Evolutionary conservation across 2,113 vertebrate genomes (phyloP), one percentile per base, ranked within the genome.

Genomic region (Mesitornis unicolor): DNA sequence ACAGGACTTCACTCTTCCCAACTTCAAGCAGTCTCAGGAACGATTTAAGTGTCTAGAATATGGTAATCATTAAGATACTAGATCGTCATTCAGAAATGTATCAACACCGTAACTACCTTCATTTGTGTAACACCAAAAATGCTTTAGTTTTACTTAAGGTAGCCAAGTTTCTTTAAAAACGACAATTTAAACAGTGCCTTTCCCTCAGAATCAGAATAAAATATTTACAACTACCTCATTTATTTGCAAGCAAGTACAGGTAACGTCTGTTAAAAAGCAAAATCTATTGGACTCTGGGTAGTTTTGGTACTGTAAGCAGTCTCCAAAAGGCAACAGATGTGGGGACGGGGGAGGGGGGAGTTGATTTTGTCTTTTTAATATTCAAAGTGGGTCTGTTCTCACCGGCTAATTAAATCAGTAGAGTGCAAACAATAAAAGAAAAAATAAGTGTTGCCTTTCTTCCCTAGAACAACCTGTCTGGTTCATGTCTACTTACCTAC

Each of bases 351-450:
- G 92, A 90, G 73, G 92, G 89, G 83, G 47, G 43, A 81, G 63
- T 68, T 91, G 79, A 83, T 94, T 95, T 96, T 93, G 50, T 96
- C 91, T 86, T 95, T 87, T 93, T 96, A 94, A 96, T 94, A 96
- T 96, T 96, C 95, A 54, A 90, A 94, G 70, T 90, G 91, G 93
- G 63, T 94, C 82, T 96, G 89, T 94, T 96, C 84, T 96, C 87
- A 88, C 85, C 75, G 82, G 90, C 85, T 96, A 96, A 96, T 97
- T 96, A 97, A 96, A 97, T 96, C 95, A 94, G 85, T 48, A 91
- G 87, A 96, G 90, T 94, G 82, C 87, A 95, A 95, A 95, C 75
- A 94, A 96, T 94, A 92, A 94, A 96, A 94, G 88, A 87, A 92
- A 97, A 94, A 90, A 87, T 78, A 95, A 89, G 69, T 93, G 78